Base-by-base conservation (phyloP, 2,888 invertebrate species). In the Acronicta psi region DNA sequence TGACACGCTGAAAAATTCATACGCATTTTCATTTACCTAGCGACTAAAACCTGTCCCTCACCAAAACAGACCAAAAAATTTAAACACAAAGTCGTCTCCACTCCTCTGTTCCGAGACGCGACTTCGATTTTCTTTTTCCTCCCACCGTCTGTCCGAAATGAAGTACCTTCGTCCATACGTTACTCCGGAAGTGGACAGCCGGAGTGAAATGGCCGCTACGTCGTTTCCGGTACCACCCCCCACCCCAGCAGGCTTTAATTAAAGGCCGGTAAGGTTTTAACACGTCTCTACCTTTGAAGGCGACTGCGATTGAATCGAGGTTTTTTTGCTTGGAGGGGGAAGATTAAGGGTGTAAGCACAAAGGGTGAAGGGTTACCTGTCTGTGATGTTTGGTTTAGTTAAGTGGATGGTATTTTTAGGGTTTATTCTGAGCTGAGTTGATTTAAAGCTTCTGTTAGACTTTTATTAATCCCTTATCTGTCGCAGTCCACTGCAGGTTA, bases 261-360 rank as follows among this genome's bases (percentile, higher is more conserved):
- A 93, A 93, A 92, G 90, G 86, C 86, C 85, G 85, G 91, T 89
- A 92, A 92, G 93, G 92, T 86, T 92, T 89, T 91, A 91, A 87
- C 90, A 88, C 91, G 86, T 90, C 88, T 89, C 86, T 82, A 87
- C 86, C 88, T 86, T 85, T 82, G 86, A 85, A 86, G 87, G 84
- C 81, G 80, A 80, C 75, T 80, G 56, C 80, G 81, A 85, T 81
- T 84, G 83, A 86, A 75, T 74, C 62, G 69, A 60, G 65, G 44
- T 69, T 76, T 76, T 74, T 76, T 76, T 72, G 60, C 49, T 76
- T 43, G 60, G 62, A 70, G 69, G 69, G 67, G 64, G 73, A 65
- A 73, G 75, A 75, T 76, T 76, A 77, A 75, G 77, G 73, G 75
- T 59, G 73, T 71, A 68, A 43, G 68, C 59, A 71, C 73, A 78